Percentiles rank a stretch among this genome's conserved stretches.
Evolutionary conservation across 1,140 invertebrate genomes (phyloP).

Genomic region (Aporrectodea caliginosa): DNA sequence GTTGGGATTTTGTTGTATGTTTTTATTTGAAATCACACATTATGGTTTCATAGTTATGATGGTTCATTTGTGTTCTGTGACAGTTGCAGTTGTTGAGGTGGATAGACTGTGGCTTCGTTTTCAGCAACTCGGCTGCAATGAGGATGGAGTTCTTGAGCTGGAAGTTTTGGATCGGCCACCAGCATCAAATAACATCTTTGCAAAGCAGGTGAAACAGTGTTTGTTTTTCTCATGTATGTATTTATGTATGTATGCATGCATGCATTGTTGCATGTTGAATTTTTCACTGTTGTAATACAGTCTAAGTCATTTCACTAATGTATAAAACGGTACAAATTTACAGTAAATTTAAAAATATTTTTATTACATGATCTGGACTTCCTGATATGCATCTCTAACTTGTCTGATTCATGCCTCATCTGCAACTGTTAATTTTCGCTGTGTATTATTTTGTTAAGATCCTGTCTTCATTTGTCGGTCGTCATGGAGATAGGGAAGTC

Average conservation of each 20-base stretch:
- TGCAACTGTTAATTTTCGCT: too few relatives aligned
- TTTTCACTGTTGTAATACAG: too few relatives aligned
- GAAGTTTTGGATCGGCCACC: slow-evolving; percentile 36
- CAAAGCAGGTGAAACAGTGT: slow-evolving; percentile 42
- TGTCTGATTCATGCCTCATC: too few relatives aligned
- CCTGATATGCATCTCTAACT: too few relatives aligned
- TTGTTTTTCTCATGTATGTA: not conserved
- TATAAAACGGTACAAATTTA: too few relatives aligned
- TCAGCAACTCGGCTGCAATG: slow-evolving; percentile 47
- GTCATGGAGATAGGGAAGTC: slow-evolving; percentile 36
- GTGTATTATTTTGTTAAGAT: too few relatives aligned
- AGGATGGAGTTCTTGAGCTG: slow-evolving; percentile 37
- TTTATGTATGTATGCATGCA: not conserved
- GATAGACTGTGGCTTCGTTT: slow-evolving; percentile 51
- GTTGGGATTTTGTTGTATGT: too few relatives aligned
- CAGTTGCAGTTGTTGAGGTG: slow-evolving; percentile 52
- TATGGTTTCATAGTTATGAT: too few relatives aligned
- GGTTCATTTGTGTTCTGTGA: not conserved
- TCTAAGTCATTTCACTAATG: too few relatives aligned
- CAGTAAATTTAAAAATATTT: too few relatives aligned
- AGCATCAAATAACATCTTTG: slow-evolving; percentile 41
- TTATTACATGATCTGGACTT: too few relatives aligned
- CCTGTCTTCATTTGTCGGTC: slow-evolving; percentile 35
- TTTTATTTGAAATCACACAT: too few relatives aligned
- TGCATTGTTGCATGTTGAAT: not conserved